Evolutionary conservation across 2,113 vertebrate genomes (phyloP).

Genomic region (Colinus virginianus): DNA sequence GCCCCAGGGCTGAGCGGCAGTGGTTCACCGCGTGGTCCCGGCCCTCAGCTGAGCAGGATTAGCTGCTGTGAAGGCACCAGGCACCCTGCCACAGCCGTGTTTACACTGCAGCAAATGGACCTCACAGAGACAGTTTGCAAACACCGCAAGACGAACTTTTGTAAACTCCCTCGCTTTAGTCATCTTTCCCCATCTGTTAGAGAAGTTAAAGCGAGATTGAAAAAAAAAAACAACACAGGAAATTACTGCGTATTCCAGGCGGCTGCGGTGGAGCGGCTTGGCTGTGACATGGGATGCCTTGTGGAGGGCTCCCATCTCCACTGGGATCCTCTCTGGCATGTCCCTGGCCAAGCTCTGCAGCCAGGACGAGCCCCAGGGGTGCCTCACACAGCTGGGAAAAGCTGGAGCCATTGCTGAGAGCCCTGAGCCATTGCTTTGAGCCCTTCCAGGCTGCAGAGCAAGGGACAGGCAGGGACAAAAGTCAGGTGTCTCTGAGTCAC

Average conservation of each 20-base stretch:
- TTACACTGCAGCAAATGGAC: constrained; percentile 73
- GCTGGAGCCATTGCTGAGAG: not conserved
- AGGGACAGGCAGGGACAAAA: not conserved
- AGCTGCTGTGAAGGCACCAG: constrained; percentile 35
- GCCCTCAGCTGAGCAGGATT: constrained; percentile 53
- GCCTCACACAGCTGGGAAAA: not conserved
- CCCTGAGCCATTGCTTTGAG: not conserved
- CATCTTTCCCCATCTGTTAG: constrained; percentile 76
- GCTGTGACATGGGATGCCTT: constrained; percentile 73
- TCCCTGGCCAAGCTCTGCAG: constrained; percentile 37
- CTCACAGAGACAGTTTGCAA: constrained; percentile 76
- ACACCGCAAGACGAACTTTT: constrained; percentile 73
- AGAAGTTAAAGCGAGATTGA: constrained; percentile 75
- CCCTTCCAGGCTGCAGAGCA: not conserved
- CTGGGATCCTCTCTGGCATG: constrained; percentile 48
- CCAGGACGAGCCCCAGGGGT: constrained; percentile 56
- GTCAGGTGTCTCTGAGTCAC: not conserved
- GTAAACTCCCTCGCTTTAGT: constrained; percentile 77
- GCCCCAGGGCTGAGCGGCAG: not conserved
- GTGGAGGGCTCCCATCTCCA: constrained; percentile 67
- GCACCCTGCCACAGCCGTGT: constrained; percentile 68
- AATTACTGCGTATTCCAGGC: constrained; percentile 79
- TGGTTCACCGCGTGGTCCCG: not conserved
- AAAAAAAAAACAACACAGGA: constrained; percentile 69
- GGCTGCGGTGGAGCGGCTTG: constrained; percentile 75